A percentile compares a stretch with the other conserved stretches of the same genome.
phyloP scores from a whole-genome alignment of 2,113 vertebrate species.

The Malurus elegans region DNA sequence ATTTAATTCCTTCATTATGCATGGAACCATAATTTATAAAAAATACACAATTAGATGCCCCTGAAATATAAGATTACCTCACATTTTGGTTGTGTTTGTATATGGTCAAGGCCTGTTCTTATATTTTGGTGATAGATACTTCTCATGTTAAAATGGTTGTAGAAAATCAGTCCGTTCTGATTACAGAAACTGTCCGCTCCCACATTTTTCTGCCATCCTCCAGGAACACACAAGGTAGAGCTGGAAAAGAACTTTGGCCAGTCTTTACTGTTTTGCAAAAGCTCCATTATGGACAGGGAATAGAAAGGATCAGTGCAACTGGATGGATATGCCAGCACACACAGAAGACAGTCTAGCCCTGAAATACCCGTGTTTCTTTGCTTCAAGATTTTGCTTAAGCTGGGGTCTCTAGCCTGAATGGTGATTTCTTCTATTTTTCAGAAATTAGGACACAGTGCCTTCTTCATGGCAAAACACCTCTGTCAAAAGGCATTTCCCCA shows the following conservation, averaged over 20 bases:
- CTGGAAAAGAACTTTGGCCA: background rate
- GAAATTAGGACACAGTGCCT: background rate
- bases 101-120: background rate
- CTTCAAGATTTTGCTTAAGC: background rate
- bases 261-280: background rate
- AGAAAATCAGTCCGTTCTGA: background rate
- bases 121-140: background rate
- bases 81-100: background rate
- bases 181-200: background rate
- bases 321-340: background rate
- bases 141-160: background rate
- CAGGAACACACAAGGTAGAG: background rate
- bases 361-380: background rate
- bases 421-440: background rate
- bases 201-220: background rate
- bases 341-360: background rate
- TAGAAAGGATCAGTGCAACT: background rate
- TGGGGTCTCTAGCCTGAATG: background rate
- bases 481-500: background rate
- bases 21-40: background rate
- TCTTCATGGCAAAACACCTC: background rate
- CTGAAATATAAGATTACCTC: background rate
- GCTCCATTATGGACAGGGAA: background rate
- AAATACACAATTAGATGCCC: background rate
- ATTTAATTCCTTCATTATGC: background rate